Percentiles rank a stretch among this genome's conserved stretches.
These are phyloP conservation scores for Eleginops maclovinus DNA, from an alignment of 2,113 vertebrate species.

Conservation along the genomic window DNA sequence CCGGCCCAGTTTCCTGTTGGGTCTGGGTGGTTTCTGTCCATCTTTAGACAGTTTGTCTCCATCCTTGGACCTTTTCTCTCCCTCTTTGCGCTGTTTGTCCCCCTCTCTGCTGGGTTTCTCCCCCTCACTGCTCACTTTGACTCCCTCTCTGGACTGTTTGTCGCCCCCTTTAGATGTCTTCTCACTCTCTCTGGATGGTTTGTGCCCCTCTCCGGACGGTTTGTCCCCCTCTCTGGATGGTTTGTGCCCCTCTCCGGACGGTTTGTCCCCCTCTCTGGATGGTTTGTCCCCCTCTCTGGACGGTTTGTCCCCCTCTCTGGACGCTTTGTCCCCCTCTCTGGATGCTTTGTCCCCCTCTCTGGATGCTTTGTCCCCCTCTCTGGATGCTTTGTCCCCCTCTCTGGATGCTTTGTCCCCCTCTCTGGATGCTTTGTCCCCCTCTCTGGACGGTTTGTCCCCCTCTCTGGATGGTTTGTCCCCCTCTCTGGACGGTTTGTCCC, in stretches of 20 bases:
- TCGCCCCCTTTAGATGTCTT: constrained; percentile 24
- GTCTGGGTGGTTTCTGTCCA: constrained; percentile 41
- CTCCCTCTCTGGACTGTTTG: constrained; percentile 21
- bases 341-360: constrained; percentile 44
- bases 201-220: constrained; percentile 42
- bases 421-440: background rate
- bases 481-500: constrained; percentile 45
- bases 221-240: constrained; percentile 32
- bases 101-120: constrained; percentile 47
- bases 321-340: constrained; percentile 28
- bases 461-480: constrained; percentile 44
- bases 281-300: constrained; percentile 30
- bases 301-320: constrained; percentile 51
- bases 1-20: constrained; percentile 59
- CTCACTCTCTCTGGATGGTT: constrained; percentile 32
- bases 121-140: background rate
- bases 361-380: constrained; percentile 35
- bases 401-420: constrained; percentile 29
- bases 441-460: constrained; percentile 24
- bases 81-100: constrained; percentile 42
- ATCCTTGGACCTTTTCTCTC: constrained; percentile 34
- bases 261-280: constrained; percentile 29
- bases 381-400: constrained; percentile 40
- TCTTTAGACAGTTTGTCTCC: constrained; percentile 40
- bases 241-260: constrained; percentile 19